phyloP scores from a whole-genome alignment of 2,888 invertebrate genomes.

The Thumatha senex region DNA sequence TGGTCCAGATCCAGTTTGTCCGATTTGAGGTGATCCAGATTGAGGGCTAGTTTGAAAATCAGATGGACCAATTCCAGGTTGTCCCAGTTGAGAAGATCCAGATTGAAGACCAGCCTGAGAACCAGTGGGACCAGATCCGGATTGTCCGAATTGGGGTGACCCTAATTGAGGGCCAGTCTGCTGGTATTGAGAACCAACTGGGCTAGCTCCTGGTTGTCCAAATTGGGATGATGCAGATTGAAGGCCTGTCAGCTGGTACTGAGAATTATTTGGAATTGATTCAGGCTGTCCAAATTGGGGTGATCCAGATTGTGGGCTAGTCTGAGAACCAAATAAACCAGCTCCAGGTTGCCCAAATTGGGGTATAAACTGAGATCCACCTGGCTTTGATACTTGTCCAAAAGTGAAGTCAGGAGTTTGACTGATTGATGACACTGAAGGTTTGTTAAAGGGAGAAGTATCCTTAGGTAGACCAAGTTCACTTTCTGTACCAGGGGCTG shows the following conservation, averaged over 20 bases:
- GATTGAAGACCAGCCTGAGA: not conserved
- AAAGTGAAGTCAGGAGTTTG: conserved; percentile 1
- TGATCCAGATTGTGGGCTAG: conserved; percentile 14
- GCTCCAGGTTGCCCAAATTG: conserved; percentile 15
- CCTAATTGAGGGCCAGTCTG: not conserved
- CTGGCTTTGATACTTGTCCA: conserved; percentile 13
- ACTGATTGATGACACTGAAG: conserved; percentile 1
- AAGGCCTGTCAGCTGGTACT: conserved; percentile 2
- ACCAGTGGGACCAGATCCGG: conserved; percentile 9
- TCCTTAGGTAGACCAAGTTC: conserved; percentile 22
- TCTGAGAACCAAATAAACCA: not conserved
- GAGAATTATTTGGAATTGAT: conserved; percentile 3
- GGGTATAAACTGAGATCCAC: not conserved
- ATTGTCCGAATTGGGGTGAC: conserved; percentile 18
- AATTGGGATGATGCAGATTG: not conserved
- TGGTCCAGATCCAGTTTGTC: conserved; percentile 21
- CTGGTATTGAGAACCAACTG: conserved; percentile 13
- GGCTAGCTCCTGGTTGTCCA: conserved; percentile 8
- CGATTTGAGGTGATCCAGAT: conserved; percentile 2
- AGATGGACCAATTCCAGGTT: too few species aligned
- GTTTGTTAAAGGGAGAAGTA: conserved; percentile 19
- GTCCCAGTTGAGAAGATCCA: not conserved
- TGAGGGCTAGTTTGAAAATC: not conserved
- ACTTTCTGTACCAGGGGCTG: conserved; percentile 49
- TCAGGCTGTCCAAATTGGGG: not conserved